Evolutionary conservation across 2,888 invertebrate genomes (phyloP).

Genomic region (Drosophila acutilabella): DNA sequence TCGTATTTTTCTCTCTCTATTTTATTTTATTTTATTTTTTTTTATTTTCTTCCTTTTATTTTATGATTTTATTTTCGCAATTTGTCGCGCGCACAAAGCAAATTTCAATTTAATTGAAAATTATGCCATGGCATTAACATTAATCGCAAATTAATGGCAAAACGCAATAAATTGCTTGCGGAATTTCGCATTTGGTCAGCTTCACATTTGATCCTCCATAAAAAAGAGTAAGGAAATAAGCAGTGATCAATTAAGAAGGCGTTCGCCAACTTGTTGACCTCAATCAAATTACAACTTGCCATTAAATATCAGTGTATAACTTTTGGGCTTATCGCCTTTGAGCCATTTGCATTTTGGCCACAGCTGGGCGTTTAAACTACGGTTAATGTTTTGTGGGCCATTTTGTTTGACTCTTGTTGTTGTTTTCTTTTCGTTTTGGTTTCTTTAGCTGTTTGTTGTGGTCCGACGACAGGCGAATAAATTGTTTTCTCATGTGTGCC

Average conservation of each 20-base stretch:
- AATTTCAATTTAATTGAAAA: constrained; percentile 79
- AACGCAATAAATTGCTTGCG: constrained; percentile 22
- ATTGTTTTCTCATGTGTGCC: constrained; percentile 76
- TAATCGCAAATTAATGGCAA: constrained; percentile 66
- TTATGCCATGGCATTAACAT: constrained; percentile 75
- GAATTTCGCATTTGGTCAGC: neutral
- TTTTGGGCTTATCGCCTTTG: constrained; percentile 47
- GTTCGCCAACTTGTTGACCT: constrained; percentile 42
- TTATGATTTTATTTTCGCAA: constrained; percentile 47
- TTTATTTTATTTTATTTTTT: constrained; percentile 16
- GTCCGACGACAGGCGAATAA: constrained; percentile 63
- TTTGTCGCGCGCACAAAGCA: constrained; percentile 73
- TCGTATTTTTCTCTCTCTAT: constrained; percentile 16
- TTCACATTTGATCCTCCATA: constrained; percentile 12
- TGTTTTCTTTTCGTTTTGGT: neutral
- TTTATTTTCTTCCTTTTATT: neutral
- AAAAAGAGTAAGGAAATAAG: constrained; percentile 43
- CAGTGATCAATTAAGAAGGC: constrained; percentile 35
- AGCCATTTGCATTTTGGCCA: constrained; percentile 67
- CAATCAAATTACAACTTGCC: constrained; percentile 51
- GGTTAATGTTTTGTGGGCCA: constrained; percentile 23
- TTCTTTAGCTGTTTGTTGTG: constrained; percentile 16
- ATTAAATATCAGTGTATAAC: constrained; percentile 26
- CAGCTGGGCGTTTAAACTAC: constrained; percentile 63
- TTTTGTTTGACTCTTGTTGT: constrained; percentile 6